phyloP scores from a whole-genome alignment of 2,797 vertebrate genomes.

The Rhabdomys pumilio region DNA sequence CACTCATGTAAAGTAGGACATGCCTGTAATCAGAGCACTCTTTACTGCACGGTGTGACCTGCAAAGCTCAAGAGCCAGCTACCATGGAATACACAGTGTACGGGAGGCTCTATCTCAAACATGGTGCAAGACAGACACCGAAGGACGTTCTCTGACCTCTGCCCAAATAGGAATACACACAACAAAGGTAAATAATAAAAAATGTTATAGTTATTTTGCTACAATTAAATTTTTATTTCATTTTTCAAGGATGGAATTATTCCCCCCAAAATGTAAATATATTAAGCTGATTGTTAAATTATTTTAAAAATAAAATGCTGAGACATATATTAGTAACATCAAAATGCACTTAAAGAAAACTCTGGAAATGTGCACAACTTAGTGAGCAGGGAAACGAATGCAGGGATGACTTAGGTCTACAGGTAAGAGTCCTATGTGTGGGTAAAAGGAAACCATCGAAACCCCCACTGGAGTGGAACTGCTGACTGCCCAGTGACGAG shows the following conservation, averaged over 20 bases:
- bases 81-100: not conserved
- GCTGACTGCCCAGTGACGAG: slow-evolving; percentile 6
- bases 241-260: slow-evolving; percentile 54
- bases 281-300: not conserved
- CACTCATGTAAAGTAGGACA: not conserved
- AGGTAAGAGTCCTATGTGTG: not conserved
- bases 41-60: not conserved
- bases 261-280: not conserved
- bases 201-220: not conserved
- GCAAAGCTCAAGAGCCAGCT: not conserved
- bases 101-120: not conserved
- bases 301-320: slow-evolving; percentile 32
- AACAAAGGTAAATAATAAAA: not conserved
- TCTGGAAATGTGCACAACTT: slow-evolving; percentile 33
- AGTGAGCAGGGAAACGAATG: not conserved
- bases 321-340: not conserved
- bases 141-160: not conserved
- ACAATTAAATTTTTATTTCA: slow-evolving; percentile 39
- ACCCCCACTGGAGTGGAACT: not conserved
- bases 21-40: not conserved
- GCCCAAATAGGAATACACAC: not conserved
- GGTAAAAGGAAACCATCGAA: slow-evolving; percentile 38
- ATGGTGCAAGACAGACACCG: not conserved
- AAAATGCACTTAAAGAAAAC: slow-evolving; percentile 38
- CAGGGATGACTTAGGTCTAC: not conserved